A percentile compares a stretch with the other conserved stretches of the same genome.
phyloP scores from a whole-genome alignment of 2,888 invertebrate genomes.

The Leptarthrus brevirostris region DNA sequence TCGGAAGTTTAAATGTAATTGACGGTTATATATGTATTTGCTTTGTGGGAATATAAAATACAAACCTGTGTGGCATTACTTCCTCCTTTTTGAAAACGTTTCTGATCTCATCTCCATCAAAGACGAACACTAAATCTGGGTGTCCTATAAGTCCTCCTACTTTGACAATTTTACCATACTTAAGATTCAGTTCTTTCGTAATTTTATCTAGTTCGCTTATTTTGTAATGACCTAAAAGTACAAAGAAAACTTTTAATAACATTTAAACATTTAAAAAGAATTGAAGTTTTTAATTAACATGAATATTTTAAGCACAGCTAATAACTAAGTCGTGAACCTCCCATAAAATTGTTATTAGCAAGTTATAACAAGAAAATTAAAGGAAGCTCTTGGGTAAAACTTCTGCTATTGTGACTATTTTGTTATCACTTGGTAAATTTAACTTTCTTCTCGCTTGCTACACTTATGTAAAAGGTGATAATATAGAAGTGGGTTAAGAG shows the following conservation, averaged over 20 bases:
- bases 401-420: not conserved
- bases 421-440: not conserved
- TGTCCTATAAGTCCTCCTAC: conserved; percentile 80
- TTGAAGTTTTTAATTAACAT: too few species aligned
- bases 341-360: not conserved
- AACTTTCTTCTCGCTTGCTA: not conserved
- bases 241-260: not conserved
- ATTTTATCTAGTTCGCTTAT: conserved; percentile 71
- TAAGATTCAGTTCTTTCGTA: conserved; percentile 70
- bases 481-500: not conserved
- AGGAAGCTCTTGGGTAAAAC: not conserved
- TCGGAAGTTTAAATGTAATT: conserved; percentile 8
- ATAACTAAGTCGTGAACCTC: not conserved
- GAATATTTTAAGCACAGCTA: too few species aligned
- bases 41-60: too few species aligned
- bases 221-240: conserved; percentile 70
- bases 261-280: not conserved
- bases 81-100: conserved; percentile 78
- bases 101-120: conserved; percentile 79
- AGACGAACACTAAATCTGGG: conserved; percentile 79
- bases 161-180: conserved; percentile 73
- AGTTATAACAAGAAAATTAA: not conserved
- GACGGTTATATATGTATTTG: too few species aligned
- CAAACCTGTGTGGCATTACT: conserved; percentile 75
- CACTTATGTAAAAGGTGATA: not conserved